A percentile compares a stretch with the other conserved stretches of the same genome.
phyloP scores from a whole-genome alignment of 2,888 invertebrate genomes.

The Cryptocephalus moraei region DNA sequence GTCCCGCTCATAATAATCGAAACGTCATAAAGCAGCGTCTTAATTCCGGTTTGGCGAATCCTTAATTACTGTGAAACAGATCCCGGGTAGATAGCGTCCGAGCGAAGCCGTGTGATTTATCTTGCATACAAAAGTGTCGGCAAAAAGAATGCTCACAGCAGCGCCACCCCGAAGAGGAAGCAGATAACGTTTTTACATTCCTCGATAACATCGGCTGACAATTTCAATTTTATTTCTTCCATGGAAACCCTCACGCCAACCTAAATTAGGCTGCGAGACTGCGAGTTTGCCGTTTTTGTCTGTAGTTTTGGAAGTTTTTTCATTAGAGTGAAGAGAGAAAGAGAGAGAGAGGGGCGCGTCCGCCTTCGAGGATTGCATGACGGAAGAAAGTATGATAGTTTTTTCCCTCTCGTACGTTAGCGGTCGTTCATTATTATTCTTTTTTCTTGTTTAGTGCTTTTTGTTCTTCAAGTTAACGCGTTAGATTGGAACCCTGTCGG shows the following conservation, averaged over 20 bases:
- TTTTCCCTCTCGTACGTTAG: background rate
- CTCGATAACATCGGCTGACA: slow-evolving; percentile 9
- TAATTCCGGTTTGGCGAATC: background rate
- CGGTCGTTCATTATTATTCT: no score
- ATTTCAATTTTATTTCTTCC: slow-evolving; percentile 11
- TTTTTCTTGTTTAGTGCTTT: no score
- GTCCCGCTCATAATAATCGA: no score
- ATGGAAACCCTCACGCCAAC: slow-evolving; percentile 7
- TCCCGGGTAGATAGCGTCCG: slow-evolving; percentile 2
- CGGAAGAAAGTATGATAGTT: background rate
- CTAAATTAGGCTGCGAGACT: slow-evolving; percentile 8
- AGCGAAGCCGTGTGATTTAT: slow-evolving; percentile 7
- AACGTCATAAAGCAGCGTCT: no score
- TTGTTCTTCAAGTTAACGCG: no score
- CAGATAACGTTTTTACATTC: slow-evolving; percentile 10
- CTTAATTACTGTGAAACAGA: slow-evolving; percentile 1
- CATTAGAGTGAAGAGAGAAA: slow-evolving; percentile 3
- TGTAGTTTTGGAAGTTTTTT: slow-evolving; percentile 9
- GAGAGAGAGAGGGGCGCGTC: no score
- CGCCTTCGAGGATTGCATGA: no score
- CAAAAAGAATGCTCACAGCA: slow-evolving; percentile 11
- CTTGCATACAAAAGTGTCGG: slow-evolving; percentile 2
- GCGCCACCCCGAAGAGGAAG: slow-evolving; percentile 1
- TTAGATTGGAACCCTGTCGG: no score
- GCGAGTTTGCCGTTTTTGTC: background rate